Evolutionary conservation across 2,888 invertebrate genomes (phyloP).

Genomic region (Miltochrista miniata): DNA sequence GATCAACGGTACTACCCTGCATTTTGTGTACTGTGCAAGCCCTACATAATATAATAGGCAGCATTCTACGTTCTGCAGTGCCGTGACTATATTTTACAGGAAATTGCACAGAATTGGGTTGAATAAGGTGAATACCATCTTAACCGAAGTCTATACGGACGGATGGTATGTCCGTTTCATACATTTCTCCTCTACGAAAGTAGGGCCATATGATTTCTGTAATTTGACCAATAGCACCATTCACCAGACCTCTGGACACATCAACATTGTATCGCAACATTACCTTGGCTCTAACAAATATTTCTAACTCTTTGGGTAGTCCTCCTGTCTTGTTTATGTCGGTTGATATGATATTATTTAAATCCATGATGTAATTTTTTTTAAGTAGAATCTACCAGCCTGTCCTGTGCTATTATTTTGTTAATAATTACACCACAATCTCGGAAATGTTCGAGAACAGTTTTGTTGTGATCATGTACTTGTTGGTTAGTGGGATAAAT

Average conservation of each 20-base stretch:
- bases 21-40: no score
- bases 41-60: no score
- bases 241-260: slow-evolving; percentile 23
- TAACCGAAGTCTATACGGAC: slow-evolving; percentile 19
- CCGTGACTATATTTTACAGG: no score
- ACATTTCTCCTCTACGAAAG: slow-evolving; percentile 26
- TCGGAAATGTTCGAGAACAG: slow-evolving; percentile 7
- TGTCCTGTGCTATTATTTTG: slow-evolving; percentile 24
- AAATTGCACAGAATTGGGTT: slow-evolving; percentile 21
- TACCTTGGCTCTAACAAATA: slow-evolving; percentile 24
- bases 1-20: no score
- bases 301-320: slow-evolving; percentile 7
- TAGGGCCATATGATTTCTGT: slow-evolving; percentile 30
- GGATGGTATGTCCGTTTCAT: slow-evolving; percentile 18
- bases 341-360: slow-evolving; percentile 19
- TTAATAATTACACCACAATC: slow-evolving; percentile 13
- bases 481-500: slow-evolving; percentile 14
- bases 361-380: not conserved
- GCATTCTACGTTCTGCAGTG: no score
- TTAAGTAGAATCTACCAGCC: slow-evolving; percentile 16
- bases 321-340: slow-evolving; percentile 5
- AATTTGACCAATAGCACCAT: slow-evolving; percentile 26
- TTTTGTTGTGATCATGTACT: slow-evolving; percentile 7
- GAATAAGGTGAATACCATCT: slow-evolving; percentile 24
- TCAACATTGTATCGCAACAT: slow-evolving; percentile 28